A percentile compares a stretch with the other conserved stretches of the same genome.
Conservation (phyloP, 2,797 vertebrate species). For the Hipposideros larvatus region DNA sequence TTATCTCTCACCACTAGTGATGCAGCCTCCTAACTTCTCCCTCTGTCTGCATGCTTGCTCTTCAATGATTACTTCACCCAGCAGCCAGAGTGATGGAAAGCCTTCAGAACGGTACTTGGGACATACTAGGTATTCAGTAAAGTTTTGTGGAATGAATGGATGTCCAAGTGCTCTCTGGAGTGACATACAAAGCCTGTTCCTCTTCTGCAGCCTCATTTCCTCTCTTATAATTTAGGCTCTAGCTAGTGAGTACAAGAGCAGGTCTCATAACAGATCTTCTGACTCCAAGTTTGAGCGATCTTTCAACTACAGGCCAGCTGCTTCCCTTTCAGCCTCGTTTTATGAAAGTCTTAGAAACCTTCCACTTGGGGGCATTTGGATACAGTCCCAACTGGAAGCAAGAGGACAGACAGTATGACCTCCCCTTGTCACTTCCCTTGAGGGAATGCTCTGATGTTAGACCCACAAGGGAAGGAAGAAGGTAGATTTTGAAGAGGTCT, state of each 20-base stretch:
- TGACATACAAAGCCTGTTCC: slow-evolving; percentile 15
- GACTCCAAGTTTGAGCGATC: slow-evolving; percentile 40
- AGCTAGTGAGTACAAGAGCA: slow-evolving; percentile 23
- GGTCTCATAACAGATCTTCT: slow-evolving; percentile 52
- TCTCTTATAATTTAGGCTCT: slow-evolving; percentile 45
- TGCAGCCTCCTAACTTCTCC: background rate
- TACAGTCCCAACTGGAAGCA: background rate
- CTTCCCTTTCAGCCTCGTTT: slow-evolving; percentile 42
- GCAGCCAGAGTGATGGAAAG: slow-evolving; percentile 13
- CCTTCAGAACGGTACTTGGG: background rate
- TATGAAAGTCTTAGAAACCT: slow-evolving; percentile 49
- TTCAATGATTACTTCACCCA: background rate
- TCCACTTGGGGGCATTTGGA: slow-evolving; percentile 55
- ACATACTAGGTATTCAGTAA: slow-evolving; percentile 23
- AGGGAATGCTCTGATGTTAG: slow-evolving; percentile 1
- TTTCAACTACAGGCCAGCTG: slow-evolving; percentile 18
- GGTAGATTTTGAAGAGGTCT: background rate
- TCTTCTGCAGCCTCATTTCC: slow-evolving; percentile 9
- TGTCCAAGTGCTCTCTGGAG: slow-evolving; percentile 17
- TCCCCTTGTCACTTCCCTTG: background rate
- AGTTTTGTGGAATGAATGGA: slow-evolving; percentile 30
- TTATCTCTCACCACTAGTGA: background rate
- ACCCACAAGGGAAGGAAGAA: background rate
- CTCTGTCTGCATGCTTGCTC: background rate
- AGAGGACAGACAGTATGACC: background rate